Percentiles rank a stretch among this genome's conserved stretches.
phyloP scores from a whole-genome alignment of 1,140 invertebrate species.

The Vanessa atalanta region DNA sequence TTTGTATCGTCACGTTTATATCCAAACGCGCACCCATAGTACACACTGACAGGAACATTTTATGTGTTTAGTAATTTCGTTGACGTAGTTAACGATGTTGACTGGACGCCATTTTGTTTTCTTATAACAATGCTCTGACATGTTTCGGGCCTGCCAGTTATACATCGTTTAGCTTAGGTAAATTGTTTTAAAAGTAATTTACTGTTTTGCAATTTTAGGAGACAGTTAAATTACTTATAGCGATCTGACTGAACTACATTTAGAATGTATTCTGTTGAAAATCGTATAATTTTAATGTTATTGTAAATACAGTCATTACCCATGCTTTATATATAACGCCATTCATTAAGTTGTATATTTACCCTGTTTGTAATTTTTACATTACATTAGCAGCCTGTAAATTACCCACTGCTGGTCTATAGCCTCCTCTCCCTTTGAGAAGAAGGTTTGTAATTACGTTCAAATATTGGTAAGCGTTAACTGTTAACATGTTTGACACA shows the following conservation, averaged over 20 bases:
- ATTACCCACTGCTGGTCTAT: too few species aligned
- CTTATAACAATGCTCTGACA: constrained; percentile 34
- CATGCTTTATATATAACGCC: too few species aligned
- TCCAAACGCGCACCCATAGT: background rate
- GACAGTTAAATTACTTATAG: constrained; percentile 22
- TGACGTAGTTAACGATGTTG: constrained; percentile 40
- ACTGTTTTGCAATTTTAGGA: constrained; percentile 18
- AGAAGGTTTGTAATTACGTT: too few species aligned
- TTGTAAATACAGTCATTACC: too few species aligned
- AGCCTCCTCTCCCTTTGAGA: too few species aligned
- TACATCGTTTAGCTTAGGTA: constrained; percentile 24
- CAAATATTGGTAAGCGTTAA: too few species aligned
- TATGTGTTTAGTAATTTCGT: constrained; percentile 33
- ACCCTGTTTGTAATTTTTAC: too few species aligned
- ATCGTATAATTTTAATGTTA: background rate
- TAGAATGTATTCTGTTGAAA: background rate
- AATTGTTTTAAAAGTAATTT: constrained; percentile 39
- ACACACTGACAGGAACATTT: constrained; percentile 28
- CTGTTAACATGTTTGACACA: too few species aligned
- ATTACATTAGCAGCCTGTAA: too few species aligned
- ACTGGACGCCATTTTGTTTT: constrained; percentile 37
- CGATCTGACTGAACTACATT: background rate
- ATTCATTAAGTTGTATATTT: too few species aligned
- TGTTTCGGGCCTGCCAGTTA: constrained; percentile 26
- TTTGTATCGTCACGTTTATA: background rate